A percentile compares a stretch with the other conserved stretches of the same genome.
These are phyloP conservation scores for Xiphophorus maculatus DNA, from an alignment of 2,113 vertebrate genomes.

Conservation along the genomic window DNA sequence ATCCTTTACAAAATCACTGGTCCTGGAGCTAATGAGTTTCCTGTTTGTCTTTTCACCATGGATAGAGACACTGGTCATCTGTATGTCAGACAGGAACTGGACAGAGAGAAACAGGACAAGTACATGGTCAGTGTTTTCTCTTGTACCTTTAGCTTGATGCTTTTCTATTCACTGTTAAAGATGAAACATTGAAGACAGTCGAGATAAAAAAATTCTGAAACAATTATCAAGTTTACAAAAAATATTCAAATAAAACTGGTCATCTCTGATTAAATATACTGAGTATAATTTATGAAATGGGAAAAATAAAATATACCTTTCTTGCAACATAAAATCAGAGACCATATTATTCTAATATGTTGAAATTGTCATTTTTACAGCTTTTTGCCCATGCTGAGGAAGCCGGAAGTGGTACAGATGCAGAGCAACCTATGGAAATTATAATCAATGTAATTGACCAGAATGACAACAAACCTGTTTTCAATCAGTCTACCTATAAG, in stretches of 20 bases:
- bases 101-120: conserved; percentile 51
- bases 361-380: conserved; percentile 39
- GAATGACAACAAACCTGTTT: conserved; percentile 78
- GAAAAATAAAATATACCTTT: too few species aligned
- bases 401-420: conserved; percentile 35
- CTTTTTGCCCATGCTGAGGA: conserved; percentile 53
- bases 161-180: neutral
- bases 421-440: conserved; percentile 68
- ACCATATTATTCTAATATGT: too few species aligned
- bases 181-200: too few species aligned
- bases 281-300: too few species aligned
- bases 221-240: too few species aligned
- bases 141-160: neutral
- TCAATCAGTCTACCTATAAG: conserved; percentile 55
- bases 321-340: too few species aligned
- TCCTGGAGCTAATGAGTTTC: conserved; percentile 65
- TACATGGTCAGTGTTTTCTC: conserved; percentile 2
- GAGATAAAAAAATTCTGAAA: too few species aligned
- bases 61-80: conserved; percentile 38
- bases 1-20: conserved; percentile 72
- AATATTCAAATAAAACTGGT: too few species aligned
- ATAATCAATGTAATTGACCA: conserved; percentile 66
- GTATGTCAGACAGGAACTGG: conserved; percentile 65
- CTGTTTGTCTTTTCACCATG: conserved; percentile 60
- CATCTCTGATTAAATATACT: too few species aligned